Evolutionary conservation across 2,888 invertebrate genomes (phyloP).

Genomic region (Galeopsomyia nigrocyanea): DNA sequence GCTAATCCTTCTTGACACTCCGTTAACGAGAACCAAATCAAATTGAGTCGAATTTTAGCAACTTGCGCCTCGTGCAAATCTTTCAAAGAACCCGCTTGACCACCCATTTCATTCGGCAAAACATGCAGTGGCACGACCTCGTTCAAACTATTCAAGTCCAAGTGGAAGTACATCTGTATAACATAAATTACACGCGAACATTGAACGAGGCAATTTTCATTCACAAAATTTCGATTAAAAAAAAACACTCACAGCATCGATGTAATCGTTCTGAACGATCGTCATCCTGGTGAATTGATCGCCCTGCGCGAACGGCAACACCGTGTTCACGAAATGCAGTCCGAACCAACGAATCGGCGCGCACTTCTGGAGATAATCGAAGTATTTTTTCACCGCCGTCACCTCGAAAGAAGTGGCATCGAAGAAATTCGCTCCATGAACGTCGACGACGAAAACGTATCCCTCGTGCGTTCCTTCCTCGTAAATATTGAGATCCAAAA

Average conservation of each 20-base stretch:
- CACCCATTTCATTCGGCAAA: constrained; percentile 12
- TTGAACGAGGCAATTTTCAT: no score
- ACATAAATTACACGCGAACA: neutral
- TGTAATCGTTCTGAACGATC: no score
- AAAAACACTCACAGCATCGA: no score
- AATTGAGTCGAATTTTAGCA: neutral
- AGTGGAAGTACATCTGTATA: neutral
- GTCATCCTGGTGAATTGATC: no score
- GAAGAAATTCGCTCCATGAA: constrained; percentile 73
- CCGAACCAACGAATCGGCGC: constrained; percentile 78
- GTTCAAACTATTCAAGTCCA: neutral
- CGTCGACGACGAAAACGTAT: constrained; percentile 75
- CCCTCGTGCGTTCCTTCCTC: constrained; percentile 75
- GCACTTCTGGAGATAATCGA: constrained; percentile 80
- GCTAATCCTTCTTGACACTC: no score
- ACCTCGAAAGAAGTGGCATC: constrained; percentile 77
- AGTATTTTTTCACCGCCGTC: constrained; percentile 76
- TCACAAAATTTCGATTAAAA: no score
- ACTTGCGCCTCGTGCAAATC: neutral
- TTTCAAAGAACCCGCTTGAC: neutral
- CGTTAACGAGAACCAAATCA: no score
- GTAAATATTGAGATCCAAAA: constrained; percentile 74
- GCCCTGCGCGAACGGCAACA: no score
- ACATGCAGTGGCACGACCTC: neutral
- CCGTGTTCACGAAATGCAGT: constrained; percentile 80